Percentiles rank a stretch among this genome's conserved stretches.
Evolutionary conservation across 2,113 vertebrate species (phyloP).

Genomic region (Noturus placidus): DNA sequence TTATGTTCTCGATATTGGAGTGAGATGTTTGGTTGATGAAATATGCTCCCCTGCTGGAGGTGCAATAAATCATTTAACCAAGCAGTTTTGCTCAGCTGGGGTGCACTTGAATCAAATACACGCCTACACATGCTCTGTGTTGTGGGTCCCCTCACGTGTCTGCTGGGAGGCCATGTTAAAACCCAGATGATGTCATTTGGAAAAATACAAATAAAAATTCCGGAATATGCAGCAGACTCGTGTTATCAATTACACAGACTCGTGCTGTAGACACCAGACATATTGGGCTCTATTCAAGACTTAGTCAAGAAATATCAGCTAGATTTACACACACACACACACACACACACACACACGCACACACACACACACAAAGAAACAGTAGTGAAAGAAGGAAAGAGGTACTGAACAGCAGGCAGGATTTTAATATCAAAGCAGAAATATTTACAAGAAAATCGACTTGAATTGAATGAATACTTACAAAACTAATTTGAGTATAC

Average conservation of each 20-base stretch:
- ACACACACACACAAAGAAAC: not conserved
- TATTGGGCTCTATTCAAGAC: slow-evolving; percentile 44
- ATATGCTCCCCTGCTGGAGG: slow-evolving; percentile 19
- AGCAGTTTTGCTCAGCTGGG: slow-evolving; percentile 39
- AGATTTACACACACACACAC: slow-evolving; percentile 1
- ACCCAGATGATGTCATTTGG: slow-evolving; percentile 57
- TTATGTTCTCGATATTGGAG: not conserved
- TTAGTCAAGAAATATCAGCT: slow-evolving; percentile 51
- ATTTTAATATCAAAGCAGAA: not conserved
- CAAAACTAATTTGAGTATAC: not conserved
- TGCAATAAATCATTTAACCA: slow-evolving; percentile 47
- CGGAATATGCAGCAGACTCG: slow-evolving; percentile 21
- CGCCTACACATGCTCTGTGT: slow-evolving; percentile 24
- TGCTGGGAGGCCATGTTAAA: slow-evolving; percentile 41
- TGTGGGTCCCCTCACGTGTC: slow-evolving; percentile 44
- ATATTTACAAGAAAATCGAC: not conserved
- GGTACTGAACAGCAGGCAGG: not conserved
- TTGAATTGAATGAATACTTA: not conserved
- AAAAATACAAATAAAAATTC: no score
- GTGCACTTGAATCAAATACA: slow-evolving; percentile 4
- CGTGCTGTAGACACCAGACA: not conserved
- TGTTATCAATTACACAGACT: slow-evolving; percentile 22
- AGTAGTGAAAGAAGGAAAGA: not conserved
- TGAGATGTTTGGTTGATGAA: slow-evolving; percentile 33
- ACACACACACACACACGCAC: not conserved